Evolutionary conservation across 2,888 invertebrate genomes (phyloP), one percentile per base, ranked within the genome.

Genomic region (Cephus sareptanus): DNA sequence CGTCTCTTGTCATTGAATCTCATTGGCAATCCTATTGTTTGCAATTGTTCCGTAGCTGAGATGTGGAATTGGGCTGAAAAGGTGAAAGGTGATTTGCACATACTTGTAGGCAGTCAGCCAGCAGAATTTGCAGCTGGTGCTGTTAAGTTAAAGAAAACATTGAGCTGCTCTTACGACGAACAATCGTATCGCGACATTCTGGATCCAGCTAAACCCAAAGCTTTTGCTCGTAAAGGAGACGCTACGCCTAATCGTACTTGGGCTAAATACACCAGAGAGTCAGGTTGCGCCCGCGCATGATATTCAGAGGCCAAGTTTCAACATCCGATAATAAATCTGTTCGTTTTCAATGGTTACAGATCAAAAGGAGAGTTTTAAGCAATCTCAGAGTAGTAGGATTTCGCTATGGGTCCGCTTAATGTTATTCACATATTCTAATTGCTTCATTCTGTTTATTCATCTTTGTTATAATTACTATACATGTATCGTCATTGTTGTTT

Each of bases 1-100:
- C 93, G 93, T 80, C 87, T 96, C 6, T 91, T 93, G 78, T 94
- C 94, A 4, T 85, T 95, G 75, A 95, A 95, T 86, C 90, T 96
- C 11, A 92, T 95, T 12, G 94, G 94, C 4, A 95, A 96, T 91
- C 95, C 94, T 2, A 95, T 95, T 92, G 91, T 93, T 78, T 95
- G 95, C 86, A 94, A 95, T 84, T 96, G 95, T 84, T 93, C 94
- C 81, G 93, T 95, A 34, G 94, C 94, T 0, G 94, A 95, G 79
- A 94, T 95, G 92, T 95, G 95, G 95, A 94, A 95, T 84, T 95
- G 95, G 95, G 95, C 95, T 0, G 92, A 94, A 69, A 93, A 94
- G 90, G 93, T 93, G 68, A 94, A 94, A 85, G 94, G 94, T 15
- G 94, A 95, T 84, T 90, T 95, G 74, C 93, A 94, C 80, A 93